Percentiles rank a stretch among this genome's conserved stretches.
Evolutionary conservation across 2,888 invertebrate genomes (phyloP).

Genomic region (Drosophila gaucha): DNA sequence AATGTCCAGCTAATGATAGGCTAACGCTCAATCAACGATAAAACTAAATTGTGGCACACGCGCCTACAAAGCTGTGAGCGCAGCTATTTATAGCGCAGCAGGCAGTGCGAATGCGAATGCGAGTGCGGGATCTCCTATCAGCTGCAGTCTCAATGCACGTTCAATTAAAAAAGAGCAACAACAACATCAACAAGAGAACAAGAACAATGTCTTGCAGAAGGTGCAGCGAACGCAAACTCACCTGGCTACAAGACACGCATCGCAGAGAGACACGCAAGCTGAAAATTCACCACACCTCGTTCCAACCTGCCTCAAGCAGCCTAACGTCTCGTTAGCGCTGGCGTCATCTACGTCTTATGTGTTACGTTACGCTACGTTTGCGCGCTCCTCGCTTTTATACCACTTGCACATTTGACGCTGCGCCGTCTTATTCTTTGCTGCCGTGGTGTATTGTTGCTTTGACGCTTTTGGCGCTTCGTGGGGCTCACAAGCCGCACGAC

Average conservation of each 20-base stretch:
- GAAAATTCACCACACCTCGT: conserved; percentile 45
- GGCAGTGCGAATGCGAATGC: conserved; percentile 31
- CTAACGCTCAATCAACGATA: conserved; percentile 78
- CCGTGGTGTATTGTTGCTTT: conserved; percentile 19
- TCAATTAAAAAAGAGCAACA: conserved; percentile 47
- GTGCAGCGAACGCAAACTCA: conserved; percentile 63
- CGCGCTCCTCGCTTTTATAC: conserved; percentile 26
- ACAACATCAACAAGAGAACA: conserved; percentile 49
- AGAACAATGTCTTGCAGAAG: conserved; percentile 41
- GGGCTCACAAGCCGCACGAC: conserved; percentile 53
- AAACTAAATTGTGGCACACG: conserved; percentile 78
- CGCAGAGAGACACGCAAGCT: conserved; percentile 24
- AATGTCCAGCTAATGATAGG: conserved; percentile 75
- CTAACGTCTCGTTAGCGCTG: conserved; percentile 51
- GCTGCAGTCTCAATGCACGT: conserved; percentile 58
- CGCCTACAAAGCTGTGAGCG: conserved; percentile 48
- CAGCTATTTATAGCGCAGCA: conserved; percentile 62
- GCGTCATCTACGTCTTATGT: conserved; percentile 26
- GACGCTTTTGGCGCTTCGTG: conserved; percentile 31
- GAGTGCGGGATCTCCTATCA: conserved; percentile 47
- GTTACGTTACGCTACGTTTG: conserved; percentile 6
- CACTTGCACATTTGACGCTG: conserved; percentile 34
- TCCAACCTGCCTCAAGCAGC: conserved; percentile 67
- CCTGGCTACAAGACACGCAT: conserved; percentile 53
- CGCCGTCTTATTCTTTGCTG: conserved; percentile 17